Evolutionary conservation across 1,140 invertebrate species (phyloP).

Genomic region (Coboldia fuscipes): DNA sequence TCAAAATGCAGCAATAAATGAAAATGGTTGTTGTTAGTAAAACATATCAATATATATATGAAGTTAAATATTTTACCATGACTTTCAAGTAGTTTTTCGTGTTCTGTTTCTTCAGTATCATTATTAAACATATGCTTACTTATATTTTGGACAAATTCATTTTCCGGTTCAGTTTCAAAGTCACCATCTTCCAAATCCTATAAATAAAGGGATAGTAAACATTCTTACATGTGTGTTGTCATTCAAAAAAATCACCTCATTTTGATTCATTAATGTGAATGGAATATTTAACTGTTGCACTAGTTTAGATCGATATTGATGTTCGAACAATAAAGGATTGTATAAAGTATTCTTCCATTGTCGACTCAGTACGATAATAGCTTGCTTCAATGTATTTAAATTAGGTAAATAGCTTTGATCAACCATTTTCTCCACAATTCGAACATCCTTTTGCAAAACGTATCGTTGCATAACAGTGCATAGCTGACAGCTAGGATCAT

Average conservation of each 20-base stretch:
- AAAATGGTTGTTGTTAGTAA: too few species aligned
- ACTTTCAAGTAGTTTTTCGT: neutral
- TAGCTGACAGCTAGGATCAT: slow-evolving; percentile 89
- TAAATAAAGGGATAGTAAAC: neutral
- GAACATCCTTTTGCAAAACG: slow-evolving; percentile 48
- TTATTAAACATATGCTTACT: neutral
- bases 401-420: slow-evolving; percentile 62
- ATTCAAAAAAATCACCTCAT: slow-evolving; percentile 35
- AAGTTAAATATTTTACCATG: too few species aligned
- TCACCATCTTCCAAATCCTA: slow-evolving; percentile 16
- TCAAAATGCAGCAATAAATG: too few species aligned
- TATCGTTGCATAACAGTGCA: slow-evolving; percentile 76
- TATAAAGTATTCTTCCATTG: slow-evolving; percentile 96
- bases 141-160: neutral
- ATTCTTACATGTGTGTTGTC: neutral
- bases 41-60: too few species aligned
- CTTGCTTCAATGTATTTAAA: slow-evolving; percentile 71
- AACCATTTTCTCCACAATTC: slow-evolving; percentile 65
- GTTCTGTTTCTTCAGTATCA: slow-evolving; percentile 1
- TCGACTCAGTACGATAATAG: slow-evolving; percentile 75
- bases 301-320: slow-evolving; percentile 67
- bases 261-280: slow-evolving; percentile 61
- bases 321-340: slow-evolving; percentile 74
- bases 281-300: slow-evolving; percentile 69
- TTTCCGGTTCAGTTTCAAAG: slow-evolving; percentile 15